These are phyloP conservation scores for Drosophila conformis DNA, from an alignment of 2,888 invertebrate species.

Conservation along the genomic window DNA sequence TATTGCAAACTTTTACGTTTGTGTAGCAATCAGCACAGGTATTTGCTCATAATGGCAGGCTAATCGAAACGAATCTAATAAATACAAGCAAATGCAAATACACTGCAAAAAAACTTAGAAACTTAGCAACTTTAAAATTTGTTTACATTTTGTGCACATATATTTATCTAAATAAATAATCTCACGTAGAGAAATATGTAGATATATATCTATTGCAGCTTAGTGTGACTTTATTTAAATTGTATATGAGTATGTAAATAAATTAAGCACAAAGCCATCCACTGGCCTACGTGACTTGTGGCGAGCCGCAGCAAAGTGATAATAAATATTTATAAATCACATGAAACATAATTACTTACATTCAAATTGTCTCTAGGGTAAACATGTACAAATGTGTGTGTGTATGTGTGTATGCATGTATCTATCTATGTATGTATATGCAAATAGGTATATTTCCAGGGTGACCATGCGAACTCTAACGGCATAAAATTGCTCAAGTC, in stretches of 20 bases:
- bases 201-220: neutral
- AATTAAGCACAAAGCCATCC: constrained; percentile 9
- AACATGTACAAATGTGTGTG: no score
- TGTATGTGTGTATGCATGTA: no score
- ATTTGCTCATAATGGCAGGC: constrained; percentile 10
- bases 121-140: neutral
- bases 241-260: constrained; percentile 5
- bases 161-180: neutral
- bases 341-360: neutral
- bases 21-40: constrained; percentile 16
- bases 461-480: neutral
- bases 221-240: neutral
- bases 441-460: neutral
- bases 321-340: constrained; percentile 14
- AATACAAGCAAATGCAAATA: constrained; percentile 14
- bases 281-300: constrained; percentile 46
- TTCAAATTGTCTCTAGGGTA: neutral
- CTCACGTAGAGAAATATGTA: constrained; percentile 2
- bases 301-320: constrained; percentile 12
- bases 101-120: constrained; percentile 12
- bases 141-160: neutral
- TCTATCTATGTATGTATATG: neutral
- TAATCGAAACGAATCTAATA: constrained; percentile 14
- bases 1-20: constrained; percentile 6
- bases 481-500: constrained; percentile 1